These are phyloP conservation scores for Dipodomys ordii DNA, from an alignment of 2,113 vertebrate species.

Conservation along the genomic window DNA sequence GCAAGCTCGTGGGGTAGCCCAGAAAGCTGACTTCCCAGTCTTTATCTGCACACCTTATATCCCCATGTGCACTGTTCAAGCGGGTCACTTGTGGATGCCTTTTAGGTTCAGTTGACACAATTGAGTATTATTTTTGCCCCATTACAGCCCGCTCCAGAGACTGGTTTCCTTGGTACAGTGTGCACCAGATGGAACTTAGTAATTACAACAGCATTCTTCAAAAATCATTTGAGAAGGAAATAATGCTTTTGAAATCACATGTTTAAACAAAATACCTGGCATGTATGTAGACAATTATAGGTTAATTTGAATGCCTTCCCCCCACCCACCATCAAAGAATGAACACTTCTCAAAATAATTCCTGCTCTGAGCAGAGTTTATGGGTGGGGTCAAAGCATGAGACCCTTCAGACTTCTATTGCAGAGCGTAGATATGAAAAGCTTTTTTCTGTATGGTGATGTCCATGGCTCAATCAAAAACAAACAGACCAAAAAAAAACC, in stretches of 20 bases:
- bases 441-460: no score
- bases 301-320: background rate
- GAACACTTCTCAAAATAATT: background rate
- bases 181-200: background rate
- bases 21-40: constrained; percentile 9
- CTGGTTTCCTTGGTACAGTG: background rate
- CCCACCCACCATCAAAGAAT: background rate
- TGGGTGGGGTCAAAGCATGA: background rate
- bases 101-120: background rate
- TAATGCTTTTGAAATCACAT: background rate
- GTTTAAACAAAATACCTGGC: background rate
- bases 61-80: background rate
- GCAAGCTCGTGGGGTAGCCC: constrained; percentile 53
- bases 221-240: constrained; percentile 24
- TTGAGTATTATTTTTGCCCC: background rate
- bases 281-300: background rate
- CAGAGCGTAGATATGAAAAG: background rate
- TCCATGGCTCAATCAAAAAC: background rate
- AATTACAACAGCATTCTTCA: background rate
- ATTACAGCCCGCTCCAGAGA: background rate
- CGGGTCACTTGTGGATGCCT: background rate
- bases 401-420: background rate
- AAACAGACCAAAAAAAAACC: no score
- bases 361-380: background rate
- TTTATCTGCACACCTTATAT: background rate